phyloP scores from a whole-genome alignment of 2,888 invertebrate genomes.

The Capitulum mitella region DNA sequence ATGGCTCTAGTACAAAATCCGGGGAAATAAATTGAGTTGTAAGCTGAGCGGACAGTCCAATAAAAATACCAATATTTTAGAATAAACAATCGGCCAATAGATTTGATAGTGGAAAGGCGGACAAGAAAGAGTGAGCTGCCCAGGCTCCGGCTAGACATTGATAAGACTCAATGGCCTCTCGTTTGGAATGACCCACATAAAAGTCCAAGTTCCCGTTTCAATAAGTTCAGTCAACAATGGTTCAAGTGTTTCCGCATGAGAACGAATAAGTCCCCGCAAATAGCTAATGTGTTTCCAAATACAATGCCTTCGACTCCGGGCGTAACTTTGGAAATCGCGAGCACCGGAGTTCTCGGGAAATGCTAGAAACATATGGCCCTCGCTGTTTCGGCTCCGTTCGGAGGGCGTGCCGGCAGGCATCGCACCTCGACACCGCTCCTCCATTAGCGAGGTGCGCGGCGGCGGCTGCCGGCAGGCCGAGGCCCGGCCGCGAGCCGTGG shows the following conservation, averaged over 20 bases:
- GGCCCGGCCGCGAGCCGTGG: too few species aligned
- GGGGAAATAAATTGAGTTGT: conserved; percentile 18
- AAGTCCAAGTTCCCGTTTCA: neutral
- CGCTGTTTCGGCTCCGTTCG: too few species aligned
- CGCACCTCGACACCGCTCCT: neutral
- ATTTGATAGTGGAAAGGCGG: conserved; percentile 11
- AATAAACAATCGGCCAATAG: conserved; percentile 9
- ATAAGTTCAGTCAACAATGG: conserved; percentile 4
- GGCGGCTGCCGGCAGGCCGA: too few species aligned
- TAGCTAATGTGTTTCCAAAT: neutral
- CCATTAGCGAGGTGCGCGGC: neutral
- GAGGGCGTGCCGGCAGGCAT: too few species aligned
- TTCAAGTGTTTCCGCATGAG: neutral
- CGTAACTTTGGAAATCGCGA: too few species aligned
- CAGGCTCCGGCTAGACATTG: neutral
- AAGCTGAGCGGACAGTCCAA: conserved; percentile 23
- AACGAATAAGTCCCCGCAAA: neutral
- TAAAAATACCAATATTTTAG: conserved; percentile 11
- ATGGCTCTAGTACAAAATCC: neutral
- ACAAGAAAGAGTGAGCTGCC: neutral
- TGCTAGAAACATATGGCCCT: too few species aligned
- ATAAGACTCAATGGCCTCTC: neutral
- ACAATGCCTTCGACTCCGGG: neutral
- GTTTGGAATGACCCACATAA: conserved; percentile 9
- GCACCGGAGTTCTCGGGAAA: too few species aligned